These are phyloP conservation scores for Drosophila emarginata DNA, from an alignment of 2,888 invertebrate genomes.

Conservation along the genomic window DNA sequence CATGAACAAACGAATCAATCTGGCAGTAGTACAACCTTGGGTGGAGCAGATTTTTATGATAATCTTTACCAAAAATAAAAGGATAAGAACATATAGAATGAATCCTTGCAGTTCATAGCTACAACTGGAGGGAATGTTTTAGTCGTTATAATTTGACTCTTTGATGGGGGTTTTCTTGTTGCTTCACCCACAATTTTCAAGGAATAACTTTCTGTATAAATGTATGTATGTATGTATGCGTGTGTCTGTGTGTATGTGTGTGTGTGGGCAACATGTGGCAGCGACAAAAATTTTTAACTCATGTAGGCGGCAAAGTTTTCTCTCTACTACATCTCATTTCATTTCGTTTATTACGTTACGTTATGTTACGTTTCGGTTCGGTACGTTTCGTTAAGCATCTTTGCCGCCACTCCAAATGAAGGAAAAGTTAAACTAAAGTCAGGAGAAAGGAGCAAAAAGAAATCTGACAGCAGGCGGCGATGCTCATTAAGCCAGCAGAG, in stretches of 20 bases:
- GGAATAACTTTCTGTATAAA: too few relatives aligned
- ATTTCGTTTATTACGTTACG: constrained; percentile 2
- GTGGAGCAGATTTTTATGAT: too few relatives aligned
- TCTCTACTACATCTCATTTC: not conserved
- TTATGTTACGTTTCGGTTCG: constrained; percentile 2
- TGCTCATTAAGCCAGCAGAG: constrained; percentile 18
- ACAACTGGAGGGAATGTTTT: too few relatives aligned
- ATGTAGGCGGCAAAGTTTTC: constrained; percentile 15
- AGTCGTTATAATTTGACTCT: too few relatives aligned
- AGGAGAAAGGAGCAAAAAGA: constrained; percentile 11
- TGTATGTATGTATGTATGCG: not conserved
- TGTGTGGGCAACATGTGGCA: constrained; percentile 14
- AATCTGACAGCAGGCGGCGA: constrained; percentile 5
- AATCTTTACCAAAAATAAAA: too few relatives aligned
- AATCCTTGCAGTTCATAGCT: too few relatives aligned
- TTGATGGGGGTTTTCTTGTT: too few relatives aligned
- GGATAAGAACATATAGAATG: too few relatives aligned
- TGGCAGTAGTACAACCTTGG: too few relatives aligned
- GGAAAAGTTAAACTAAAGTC: constrained; percentile 26
- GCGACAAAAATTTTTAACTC: constrained; percentile 1
- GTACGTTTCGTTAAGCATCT: constrained; percentile 7
- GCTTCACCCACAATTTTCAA: too few relatives aligned
- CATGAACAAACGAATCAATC: too few relatives aligned
- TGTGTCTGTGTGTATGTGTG: not conserved
- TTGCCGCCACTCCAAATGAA: constrained; percentile 11